phyloP scores from a whole-genome alignment of 2,113 vertebrate species.

The Pogonocichla stellata region DNA sequence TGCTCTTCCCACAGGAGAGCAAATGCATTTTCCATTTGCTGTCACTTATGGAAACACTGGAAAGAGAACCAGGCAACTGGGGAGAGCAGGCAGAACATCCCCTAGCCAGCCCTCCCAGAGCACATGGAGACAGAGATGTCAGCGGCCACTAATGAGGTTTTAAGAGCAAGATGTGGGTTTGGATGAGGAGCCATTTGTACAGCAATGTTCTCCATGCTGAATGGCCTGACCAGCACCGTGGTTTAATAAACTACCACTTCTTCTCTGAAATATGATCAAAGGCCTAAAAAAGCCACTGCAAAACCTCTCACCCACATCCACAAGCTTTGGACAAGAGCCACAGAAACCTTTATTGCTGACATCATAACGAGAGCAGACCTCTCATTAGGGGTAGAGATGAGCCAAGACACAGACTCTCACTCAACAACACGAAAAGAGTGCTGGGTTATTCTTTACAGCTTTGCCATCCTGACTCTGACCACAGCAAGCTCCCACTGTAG shows the following conservation, averaged over 20 bases:
- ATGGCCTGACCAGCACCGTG: neutral
- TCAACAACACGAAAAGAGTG: too few species aligned
- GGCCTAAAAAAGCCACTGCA: neutral
- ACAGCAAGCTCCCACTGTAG: too few species aligned
- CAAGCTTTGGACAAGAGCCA: neutral
- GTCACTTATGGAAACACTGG: neutral
- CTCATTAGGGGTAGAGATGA: too few species aligned
- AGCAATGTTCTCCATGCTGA: neutral
- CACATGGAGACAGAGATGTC: neutral
- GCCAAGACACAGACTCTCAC: too few species aligned
- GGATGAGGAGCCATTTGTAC: neutral
- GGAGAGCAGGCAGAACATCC: neutral
- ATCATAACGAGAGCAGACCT: too few species aligned
- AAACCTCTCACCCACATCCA: neutral
- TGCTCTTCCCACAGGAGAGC: neutral
- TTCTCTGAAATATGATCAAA: neutral
- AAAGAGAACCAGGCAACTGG: neutral
- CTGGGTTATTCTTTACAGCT: too few species aligned
- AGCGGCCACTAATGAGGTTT: fast-evolving
- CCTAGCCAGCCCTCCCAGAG: neutral
- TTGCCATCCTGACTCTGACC: too few species aligned
- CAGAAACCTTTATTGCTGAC: neutral
- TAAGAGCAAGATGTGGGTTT: neutral
- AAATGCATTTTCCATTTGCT: neutral
- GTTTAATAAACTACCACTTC: neutral